Conservation (phyloP, 2,113 vertebrate genomes). For the Euleptes europaea region DNA sequence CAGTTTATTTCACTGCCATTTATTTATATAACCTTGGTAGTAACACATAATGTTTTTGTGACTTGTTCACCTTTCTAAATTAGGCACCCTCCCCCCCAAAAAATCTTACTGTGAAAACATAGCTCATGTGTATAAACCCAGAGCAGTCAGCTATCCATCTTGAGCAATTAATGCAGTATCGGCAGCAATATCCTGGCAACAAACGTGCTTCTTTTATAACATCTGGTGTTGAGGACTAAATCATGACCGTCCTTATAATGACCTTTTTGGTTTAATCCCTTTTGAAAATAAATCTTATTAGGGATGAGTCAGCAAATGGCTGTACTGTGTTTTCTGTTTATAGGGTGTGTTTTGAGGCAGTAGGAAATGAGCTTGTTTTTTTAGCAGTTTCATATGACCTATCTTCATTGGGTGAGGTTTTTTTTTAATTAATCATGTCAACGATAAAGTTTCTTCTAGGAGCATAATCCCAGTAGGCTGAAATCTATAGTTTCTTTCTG, state of each 20-base stretch:
- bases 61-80: background rate
- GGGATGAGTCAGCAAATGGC: conserved; percentile 8
- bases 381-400: background rate
- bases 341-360: background rate
- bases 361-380: background rate
- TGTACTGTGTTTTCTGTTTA: background rate
- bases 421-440: background rate
- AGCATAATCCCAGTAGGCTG: background rate
- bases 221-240: conserved; percentile 20
- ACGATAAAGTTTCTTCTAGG: background rate
- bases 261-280: conserved; percentile 22
- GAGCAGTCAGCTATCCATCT: background rate
- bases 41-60: background rate
- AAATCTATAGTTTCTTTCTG: background rate
- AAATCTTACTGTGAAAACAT: background rate
- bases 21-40: background rate
- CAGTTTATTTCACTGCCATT: rapidly evolving
- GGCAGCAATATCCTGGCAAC: background rate
- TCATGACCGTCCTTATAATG: background rate
- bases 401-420: background rate
- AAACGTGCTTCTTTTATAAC: conserved; percentile 9
- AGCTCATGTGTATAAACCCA: background rate
- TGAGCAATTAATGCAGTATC: conserved; percentile 6
- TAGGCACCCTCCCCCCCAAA: background rate
- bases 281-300: conserved; percentile 31